Conservation (phyloP, 2,888 invertebrate genomes). For the Hyles lineata region DNA sequence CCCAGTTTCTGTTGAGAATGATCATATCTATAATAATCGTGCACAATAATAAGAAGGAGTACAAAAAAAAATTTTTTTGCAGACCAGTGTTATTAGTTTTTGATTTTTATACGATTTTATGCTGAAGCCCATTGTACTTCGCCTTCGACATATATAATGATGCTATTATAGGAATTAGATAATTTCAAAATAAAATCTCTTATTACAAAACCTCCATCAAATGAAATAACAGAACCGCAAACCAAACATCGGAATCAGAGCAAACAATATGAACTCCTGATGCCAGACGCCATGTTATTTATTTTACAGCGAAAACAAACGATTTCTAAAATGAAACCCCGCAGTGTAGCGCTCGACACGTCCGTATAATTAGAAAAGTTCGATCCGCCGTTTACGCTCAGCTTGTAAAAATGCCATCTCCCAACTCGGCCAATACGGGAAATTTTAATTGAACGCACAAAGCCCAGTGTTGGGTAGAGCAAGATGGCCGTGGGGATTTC, state of each 20-base stretch:
- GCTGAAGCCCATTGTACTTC: too few relatives aligned
- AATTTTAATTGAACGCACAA: constrained; percentile 70
- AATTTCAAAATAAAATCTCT: too few relatives aligned
- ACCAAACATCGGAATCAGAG: background rate
- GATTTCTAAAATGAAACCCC: constrained; percentile 31
- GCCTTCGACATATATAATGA: too few relatives aligned
- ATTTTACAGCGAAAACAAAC: constrained; percentile 29
- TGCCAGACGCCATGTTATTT: constrained; percentile 16
- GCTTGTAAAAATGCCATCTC: constrained; percentile 59
- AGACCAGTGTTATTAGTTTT: too few relatives aligned
- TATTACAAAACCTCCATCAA: background rate
- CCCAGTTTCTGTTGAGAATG: too few relatives aligned
- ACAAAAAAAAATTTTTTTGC: too few relatives aligned
- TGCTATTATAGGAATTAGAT: too few relatives aligned
- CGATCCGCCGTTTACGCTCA: constrained; percentile 38
- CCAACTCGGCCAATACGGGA: constrained; percentile 47
- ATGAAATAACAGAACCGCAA: background rate
- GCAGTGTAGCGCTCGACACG: constrained; percentile 37
- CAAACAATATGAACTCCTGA: constrained; percentile 4
- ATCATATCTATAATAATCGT: too few relatives aligned
- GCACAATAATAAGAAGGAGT: too few relatives aligned
- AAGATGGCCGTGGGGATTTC: background rate
- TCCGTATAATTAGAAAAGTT: constrained; percentile 70
- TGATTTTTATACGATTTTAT: too few relatives aligned
- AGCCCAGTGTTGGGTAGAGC: constrained; percentile 41